Evolutionary conservation across 2,797 vertebrate genomes (phyloP), one percentile per base, ranked within the genome.

Genomic region (Loriculus beryllinus): DNA sequence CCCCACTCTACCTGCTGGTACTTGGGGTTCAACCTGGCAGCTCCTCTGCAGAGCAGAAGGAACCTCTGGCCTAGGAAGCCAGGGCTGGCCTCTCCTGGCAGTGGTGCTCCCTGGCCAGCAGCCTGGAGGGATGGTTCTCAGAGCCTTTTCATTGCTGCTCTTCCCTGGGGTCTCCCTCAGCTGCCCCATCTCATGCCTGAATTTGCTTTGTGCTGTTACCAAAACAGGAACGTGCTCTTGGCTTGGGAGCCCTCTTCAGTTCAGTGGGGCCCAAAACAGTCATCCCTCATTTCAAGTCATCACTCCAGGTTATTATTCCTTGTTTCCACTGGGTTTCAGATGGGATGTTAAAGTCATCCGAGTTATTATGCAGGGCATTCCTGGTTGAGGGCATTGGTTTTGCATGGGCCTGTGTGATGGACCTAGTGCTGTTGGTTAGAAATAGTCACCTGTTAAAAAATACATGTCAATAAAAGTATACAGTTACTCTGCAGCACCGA

Each of bases 391-490:
- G 23, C 17, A 2, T 2, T 31, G 20, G 25, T 21, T 68, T 42
- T 45, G 39, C 26, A 0, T 56, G 31, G 33, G 45, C 26, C 35
- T 86, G 42, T 67, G 48, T 40, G 64, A 14, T 43, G 37, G 47
- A 63, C 31, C 60, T 88, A 76, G 13, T 57, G 60, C 43, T 79
- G 45, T 52, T 82, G 91, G 56, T 60, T 83, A 63, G 77, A 72
- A 87, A 89, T 72, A 96, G 60, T 77, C 51, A 93, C 80, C 56
- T 96, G 74, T 69, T 96, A 93, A 97, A 96, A 96, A 96, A 96
- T 94, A 86, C 80, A 96, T 96, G 95, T 75, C 0, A 0, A 43
- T 84, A 72, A 91, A 91, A 86, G 89, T 90, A 51, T 96, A 93
- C 15, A 82, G 85, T 97, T 95, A 96, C 95, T 35, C 56, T 60